These are phyloP conservation scores for Pissodes strobi DNA, from an alignment of 1,140 invertebrate genomes.

Conservation along the genomic window DNA sequence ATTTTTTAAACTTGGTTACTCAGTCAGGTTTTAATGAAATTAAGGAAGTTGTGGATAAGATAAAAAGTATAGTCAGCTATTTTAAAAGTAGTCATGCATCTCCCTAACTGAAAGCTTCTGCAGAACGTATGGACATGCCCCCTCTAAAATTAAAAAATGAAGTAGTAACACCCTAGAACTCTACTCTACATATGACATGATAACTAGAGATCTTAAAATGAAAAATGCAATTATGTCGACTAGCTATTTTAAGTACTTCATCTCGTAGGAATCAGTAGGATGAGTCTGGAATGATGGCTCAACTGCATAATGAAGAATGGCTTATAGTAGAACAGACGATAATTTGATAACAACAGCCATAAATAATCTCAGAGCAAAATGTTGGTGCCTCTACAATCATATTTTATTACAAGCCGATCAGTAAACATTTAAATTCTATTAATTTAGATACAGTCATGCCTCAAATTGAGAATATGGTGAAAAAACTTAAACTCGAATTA, in stretches of 20 bases:
- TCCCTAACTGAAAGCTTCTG: constrained; percentile 21
- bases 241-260: constrained; percentile 33
- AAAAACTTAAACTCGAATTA: constrained; percentile 9
- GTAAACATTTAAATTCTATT: constrained; percentile 27
- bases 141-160: constrained; percentile 49
- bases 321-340: constrained; percentile 10
- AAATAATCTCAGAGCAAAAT: constrained; percentile 40
- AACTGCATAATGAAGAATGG: constrained; percentile 16
- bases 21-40: constrained; percentile 13
- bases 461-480: constrained; percentile 32
- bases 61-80: constrained; percentile 9
- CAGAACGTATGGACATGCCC: constrained; percentile 27
- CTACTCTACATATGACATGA: constrained; percentile 50
- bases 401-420: constrained; percentile 22
- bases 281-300: neutral
- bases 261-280: neutral
- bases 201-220: constrained; percentile 38
- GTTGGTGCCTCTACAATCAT: constrained; percentile 41
- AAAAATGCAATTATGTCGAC: constrained; percentile 44
- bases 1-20: constrained; percentile 10
- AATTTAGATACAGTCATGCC: constrained; percentile 26
- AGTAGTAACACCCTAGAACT: constrained; percentile 47
- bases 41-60: constrained; percentile 1
- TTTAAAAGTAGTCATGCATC: constrained; percentile 20
- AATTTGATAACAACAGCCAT: constrained; percentile 46